A percentile compares a stretch with the other conserved stretches of the same genome.
Conservation (phyloP, 1,140 invertebrate genomes). For the Latrodectus geometricus region DNA sequence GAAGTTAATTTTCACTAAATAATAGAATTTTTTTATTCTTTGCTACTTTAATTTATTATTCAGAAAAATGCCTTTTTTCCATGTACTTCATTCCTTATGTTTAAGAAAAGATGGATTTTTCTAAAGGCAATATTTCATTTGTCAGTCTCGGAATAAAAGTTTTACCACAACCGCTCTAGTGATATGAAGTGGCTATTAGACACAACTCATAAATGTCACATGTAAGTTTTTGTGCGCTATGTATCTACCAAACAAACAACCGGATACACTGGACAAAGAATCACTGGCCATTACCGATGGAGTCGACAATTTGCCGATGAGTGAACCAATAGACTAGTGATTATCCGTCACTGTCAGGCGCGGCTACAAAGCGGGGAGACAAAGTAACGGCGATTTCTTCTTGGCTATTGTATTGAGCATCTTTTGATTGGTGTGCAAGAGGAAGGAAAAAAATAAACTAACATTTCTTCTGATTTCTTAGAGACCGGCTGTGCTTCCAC, state of each 20-base stretch:
- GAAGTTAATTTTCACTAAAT: too few species aligned
- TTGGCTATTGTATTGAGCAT: background rate
- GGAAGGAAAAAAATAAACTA: background rate
- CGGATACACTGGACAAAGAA: background rate
- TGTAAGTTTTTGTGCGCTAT: background rate
- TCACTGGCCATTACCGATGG: background rate
- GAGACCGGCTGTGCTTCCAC: background rate
- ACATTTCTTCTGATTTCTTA: background rate
- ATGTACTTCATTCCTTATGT: too few species aligned
- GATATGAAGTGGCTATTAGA: background rate
- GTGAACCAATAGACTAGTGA: conserved; percentile 4
- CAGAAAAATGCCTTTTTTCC: too few species aligned
- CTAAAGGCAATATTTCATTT: background rate
- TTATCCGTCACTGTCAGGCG: background rate
- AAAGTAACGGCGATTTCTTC: background rate
- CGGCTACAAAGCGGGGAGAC: background rate
- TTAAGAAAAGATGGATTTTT: too few species aligned
- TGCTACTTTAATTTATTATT: too few species aligned
- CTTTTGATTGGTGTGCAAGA: background rate
- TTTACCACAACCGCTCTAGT: background rate
- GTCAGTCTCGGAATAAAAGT: background rate
- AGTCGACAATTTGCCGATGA: conserved; percentile 4
- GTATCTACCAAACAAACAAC: background rate
- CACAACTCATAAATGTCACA: conserved; percentile 5
- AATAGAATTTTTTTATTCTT: too few species aligned